Conservation (phyloP, 92 coral and sea anemone genomes). For the Palythoa grandiflora region DNA sequence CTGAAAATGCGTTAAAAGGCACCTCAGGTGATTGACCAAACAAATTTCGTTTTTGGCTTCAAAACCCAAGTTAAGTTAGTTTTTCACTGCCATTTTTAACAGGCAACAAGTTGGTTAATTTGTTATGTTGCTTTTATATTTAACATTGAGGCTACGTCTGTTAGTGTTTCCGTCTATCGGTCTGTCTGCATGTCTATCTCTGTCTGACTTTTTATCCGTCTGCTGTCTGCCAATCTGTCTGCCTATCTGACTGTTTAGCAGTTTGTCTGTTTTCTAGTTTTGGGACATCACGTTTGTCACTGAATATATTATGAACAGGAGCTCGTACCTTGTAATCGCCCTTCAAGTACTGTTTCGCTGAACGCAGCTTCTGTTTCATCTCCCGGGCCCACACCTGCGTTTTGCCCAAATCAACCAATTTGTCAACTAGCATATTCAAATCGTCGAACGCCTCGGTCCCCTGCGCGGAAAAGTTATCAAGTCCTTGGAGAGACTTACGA, state of each 20-base stretch:
- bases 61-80: background rate
- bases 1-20: background rate
- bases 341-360: conserved; percentile 55
- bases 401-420: background rate
- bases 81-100: background rate
- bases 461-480: conserved; percentile 64
- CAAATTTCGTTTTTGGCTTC: background rate
- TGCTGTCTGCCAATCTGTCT: background rate
- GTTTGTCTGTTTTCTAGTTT: background rate
- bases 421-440: conserved; percentile 9
- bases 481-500: conserved; percentile 61
- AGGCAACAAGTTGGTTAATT: background rate
- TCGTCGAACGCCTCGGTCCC: conserved; percentile 65
- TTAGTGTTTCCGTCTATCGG: background rate
- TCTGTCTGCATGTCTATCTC: background rate
- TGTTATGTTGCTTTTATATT: background rate
- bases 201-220: background rate
- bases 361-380: conserved; percentile 41
- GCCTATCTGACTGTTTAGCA: background rate
- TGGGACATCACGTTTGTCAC: background rate
- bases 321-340: conserved; percentile 3
- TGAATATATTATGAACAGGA: background rate
- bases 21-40: background rate
- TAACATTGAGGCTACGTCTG: background rate
- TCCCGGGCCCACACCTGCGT: conserved; percentile 28